Evolutionary conservation across 2,797 vertebrate genomes (phyloP), one percentile per base, ranked within the genome.

Genomic region (Anolis apletophallus): DNA sequence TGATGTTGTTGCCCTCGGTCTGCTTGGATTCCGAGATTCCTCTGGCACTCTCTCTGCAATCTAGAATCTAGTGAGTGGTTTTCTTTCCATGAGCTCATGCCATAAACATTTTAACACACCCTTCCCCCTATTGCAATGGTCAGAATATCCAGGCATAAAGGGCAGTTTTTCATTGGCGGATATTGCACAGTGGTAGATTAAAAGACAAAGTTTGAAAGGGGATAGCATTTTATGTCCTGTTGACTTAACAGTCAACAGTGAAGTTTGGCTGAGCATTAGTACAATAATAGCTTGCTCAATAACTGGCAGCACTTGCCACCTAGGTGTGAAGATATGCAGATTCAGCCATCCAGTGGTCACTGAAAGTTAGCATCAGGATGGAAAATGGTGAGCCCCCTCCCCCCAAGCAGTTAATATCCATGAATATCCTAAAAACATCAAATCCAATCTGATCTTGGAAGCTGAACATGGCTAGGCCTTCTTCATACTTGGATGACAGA

Each of bases 31-130:
- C 72, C 57, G 46, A 72, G 64, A 64, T 81, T 85, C 85, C 74
- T 87, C 82, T 87, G 82, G 82, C 78, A 67, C 61, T n/a, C 50
- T 6, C n/a, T 73, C 32, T 78, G 40, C 67, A 67, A 71, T 29
- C 67, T 7, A 78, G 55, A 72, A 76, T 29, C 72, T 72, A 73
- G 85, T 67, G 34, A 55, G 34, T 29, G 23, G 74, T 73, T 78
- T 59, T 72, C 72, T 81, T 84, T 68, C 88, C 72, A 26, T 82
- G 78, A 87, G 68, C 85, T 89, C 88, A 87, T 46, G 40, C 67
- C 29, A 50, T 17, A 81, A 89, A 34, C 78, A 84, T 80, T 86
- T 75, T 74, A 26, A 75, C 76, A 80, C 64, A 74, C 76, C 52
- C 81, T 83, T 55, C 71, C 81, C 52, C 76, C 32, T 83, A 68